Evolutionary conservation across 2,888 invertebrate genomes (phyloP).

Genomic region (Pecten maximus): DNA sequence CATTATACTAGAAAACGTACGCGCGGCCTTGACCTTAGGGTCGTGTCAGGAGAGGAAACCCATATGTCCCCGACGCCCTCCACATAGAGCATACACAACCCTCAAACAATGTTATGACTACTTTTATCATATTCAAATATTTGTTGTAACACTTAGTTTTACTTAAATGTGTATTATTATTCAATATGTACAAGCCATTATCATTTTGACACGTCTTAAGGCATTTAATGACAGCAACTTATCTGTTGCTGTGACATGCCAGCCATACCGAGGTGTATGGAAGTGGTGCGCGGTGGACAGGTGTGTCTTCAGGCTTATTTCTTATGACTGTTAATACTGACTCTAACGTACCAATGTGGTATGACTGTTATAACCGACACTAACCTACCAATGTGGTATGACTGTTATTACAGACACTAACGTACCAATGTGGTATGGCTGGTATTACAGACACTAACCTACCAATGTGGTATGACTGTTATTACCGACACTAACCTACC

Average conservation of each 20-base stretch:
- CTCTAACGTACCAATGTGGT: no score
- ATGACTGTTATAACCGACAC: no score
- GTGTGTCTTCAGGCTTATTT: neutral
- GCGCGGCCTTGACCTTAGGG: neutral
- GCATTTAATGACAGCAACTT: neutral
- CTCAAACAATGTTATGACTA: neutral
- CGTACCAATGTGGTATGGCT: no score
- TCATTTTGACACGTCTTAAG: conserved; percentile 6
- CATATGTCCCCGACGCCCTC: neutral
- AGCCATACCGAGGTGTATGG: neutral
- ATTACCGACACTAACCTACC: no score
- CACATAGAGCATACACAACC: neutral
- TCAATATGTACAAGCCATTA: conserved; percentile 17
- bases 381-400: no score
- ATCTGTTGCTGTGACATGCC: neutral
- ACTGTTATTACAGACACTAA: no score
- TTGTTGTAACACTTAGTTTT: neutral
- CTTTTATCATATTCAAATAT: neutral
- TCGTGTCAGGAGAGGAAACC: neutral
- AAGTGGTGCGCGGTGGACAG: neutral
- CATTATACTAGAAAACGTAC: neutral
- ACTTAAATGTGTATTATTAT: neutral
- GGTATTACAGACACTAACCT: no score
- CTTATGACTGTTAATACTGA: no score
- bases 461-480: no score